Evolutionary conservation across 92 coral and sea anemone species (phyloP).

Genomic region (Epizoanthus illoricatus): DNA sequence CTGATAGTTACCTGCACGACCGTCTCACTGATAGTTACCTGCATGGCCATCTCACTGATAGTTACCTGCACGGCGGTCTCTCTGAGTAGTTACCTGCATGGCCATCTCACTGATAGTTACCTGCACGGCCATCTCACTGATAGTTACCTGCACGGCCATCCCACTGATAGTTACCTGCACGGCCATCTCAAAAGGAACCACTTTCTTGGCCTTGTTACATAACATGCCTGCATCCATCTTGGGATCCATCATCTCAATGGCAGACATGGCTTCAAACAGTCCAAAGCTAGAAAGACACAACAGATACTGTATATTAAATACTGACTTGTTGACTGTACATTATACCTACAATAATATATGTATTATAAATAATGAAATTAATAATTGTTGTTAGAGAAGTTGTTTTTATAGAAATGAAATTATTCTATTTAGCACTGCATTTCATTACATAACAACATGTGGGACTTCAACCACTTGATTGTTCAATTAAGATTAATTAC

Average conservation of each 20-base stretch:
- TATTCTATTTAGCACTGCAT: too few relatives aligned
- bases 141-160: too few relatives aligned
- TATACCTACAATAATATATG: not conserved
- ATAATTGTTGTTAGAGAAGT: too few relatives aligned
- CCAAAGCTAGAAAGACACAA: conserved; percentile 69
- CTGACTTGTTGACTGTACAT: not conserved
- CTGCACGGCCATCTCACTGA: conserved; percentile 76
- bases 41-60: conserved; percentile 66
- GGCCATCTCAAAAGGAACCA: conserved; percentile 82
- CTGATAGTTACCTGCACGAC: conserved; percentile 72
- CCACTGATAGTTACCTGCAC: conserved; percentile 57
- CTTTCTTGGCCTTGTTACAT: conserved; percentile 92
- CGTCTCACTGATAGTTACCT: conserved; percentile 66
- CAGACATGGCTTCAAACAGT: conserved; percentile 98
- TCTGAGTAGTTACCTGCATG: conserved; percentile 63
- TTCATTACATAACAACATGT: too few relatives aligned
- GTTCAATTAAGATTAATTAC: too few relatives aligned
- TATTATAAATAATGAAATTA: too few relatives aligned
- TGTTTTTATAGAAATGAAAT: too few relatives aligned
- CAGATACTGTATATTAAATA: not conserved
- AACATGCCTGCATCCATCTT: conserved; percentile 99
- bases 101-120: conserved; percentile 67
- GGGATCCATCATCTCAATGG: conserved; percentile 99
- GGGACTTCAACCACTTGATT: too few relatives aligned
- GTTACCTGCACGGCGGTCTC: conserved; percentile 81